Percentiles rank a stretch among this genome's conserved stretches.
Conservation (phyloP, 2,888 invertebrate species). For the Tinea semifulvella region DNA sequence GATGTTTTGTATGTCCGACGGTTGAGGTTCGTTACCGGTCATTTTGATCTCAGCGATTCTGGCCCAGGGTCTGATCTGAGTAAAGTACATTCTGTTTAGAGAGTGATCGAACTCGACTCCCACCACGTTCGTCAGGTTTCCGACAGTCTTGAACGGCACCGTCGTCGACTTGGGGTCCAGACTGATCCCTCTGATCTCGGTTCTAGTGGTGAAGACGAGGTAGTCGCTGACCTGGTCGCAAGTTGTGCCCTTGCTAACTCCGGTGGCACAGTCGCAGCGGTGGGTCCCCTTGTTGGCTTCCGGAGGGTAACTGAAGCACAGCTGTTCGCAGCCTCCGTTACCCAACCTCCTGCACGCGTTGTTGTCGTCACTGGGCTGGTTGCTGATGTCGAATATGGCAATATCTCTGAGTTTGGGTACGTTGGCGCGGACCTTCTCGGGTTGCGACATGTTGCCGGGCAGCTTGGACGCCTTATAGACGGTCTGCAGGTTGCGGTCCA, state of each 20-base stretch:
- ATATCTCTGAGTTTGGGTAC: constrained; percentile 89
- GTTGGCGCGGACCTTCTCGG: constrained; percentile 81
- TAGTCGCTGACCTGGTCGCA: constrained; percentile 90
- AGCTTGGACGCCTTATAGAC: constrained; percentile 83
- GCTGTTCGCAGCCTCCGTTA: constrained; percentile 90
- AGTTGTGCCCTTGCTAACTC: constrained; percentile 70
- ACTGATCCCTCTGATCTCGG: constrained; percentile 91
- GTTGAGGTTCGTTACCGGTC: constrained; percentile 78
- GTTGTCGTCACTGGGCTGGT: constrained; percentile 84
- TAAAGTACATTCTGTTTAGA: constrained; percentile 88
- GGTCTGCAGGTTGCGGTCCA: constrained; percentile 88
- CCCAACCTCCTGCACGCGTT: constrained; percentile 82
- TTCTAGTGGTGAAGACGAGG: constrained; percentile 92
- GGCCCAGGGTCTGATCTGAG: constrained; percentile 92
- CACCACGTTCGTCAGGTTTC: constrained; percentile 90
- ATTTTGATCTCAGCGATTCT: constrained; percentile 87
- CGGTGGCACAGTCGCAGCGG: constrained; percentile 91
- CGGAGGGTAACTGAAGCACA: constrained; percentile 92
- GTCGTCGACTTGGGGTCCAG: constrained; percentile 84
- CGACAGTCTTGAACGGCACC: constrained; percentile 85
- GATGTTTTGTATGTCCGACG: constrained; percentile 70
- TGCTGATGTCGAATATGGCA: constrained; percentile 87
- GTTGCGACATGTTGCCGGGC: constrained; percentile 75
- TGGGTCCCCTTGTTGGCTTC: constrained; percentile 37
- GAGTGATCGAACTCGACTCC: constrained; percentile 95